Conservation (phyloP, 1,140 invertebrate genomes). For the Xylocopa sonorina region DNA sequence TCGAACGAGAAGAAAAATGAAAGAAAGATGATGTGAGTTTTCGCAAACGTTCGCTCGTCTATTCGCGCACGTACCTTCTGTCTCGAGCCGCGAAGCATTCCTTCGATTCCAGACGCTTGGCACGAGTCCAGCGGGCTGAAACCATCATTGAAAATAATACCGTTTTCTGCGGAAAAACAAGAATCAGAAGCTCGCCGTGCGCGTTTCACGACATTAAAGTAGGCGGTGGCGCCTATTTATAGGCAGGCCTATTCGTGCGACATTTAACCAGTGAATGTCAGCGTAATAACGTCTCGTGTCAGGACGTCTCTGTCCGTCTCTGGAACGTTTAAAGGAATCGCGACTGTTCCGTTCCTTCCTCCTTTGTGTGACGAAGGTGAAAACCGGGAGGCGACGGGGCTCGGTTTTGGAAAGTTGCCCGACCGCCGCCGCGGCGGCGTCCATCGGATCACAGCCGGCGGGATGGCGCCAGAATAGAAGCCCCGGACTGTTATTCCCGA, state of each 20-base stretch:
- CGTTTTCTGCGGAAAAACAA: not conserved
- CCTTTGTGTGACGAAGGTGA: not conserved
- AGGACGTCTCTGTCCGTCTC: not conserved
- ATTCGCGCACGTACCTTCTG: not conserved
- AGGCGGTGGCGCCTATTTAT: conserved; percentile 4
- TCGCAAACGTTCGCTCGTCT: no score
- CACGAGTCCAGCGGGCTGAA: not conserved
- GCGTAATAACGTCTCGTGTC: not conserved
- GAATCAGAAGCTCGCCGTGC: not conserved
- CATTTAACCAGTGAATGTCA: conserved; percentile 24
- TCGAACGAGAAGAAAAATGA: no score
- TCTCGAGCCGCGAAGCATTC: not conserved
- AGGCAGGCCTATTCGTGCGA: not conserved
- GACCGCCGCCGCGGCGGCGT: conserved; percentile 33
- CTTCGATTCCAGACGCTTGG: conserved; percentile 3
- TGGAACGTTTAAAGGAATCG: not conserved
- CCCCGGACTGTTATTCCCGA: not conserved
- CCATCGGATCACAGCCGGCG: conserved; percentile 28
- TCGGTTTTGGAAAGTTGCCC: conserved; percentile 64
- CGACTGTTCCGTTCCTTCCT: not conserved
- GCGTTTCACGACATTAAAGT: conserved; percentile 10
- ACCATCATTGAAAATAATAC: not conserved
- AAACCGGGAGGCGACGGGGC: conserved; percentile 2
- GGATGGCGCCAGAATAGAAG: conserved; percentile 55
- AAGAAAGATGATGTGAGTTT: no score